A percentile compares a stretch with the other conserved stretches of the same genome.
These are phyloP conservation scores for Dysidea cf. avara DNA, from an alignment of 37 sponge, comb jelly and placozoan genomes.

Conservation along the genomic window DNA sequence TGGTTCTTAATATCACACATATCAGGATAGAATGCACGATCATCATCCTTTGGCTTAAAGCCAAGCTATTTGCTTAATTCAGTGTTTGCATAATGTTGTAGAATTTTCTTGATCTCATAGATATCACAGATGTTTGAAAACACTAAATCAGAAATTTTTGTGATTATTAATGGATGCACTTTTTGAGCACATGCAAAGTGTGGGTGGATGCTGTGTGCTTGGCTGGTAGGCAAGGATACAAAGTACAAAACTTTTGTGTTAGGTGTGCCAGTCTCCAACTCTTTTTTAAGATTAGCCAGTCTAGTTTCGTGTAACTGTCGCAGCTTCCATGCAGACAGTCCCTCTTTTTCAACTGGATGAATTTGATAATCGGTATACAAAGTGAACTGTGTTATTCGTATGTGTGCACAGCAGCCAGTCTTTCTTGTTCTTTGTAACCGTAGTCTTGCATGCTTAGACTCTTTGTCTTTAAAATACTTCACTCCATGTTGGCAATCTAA, in stretches of 20 bases:
- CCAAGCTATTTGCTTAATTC: no score
- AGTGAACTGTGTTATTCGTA: slow-evolving; percentile 3
- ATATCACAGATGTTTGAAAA: no score
- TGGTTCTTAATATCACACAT: no score
- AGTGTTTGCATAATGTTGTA: no score
- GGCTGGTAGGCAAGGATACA: slow-evolving; percentile 14
- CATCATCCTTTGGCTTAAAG: no score
- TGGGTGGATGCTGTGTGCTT: slow-evolving; percentile 23
- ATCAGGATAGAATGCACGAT: no score
- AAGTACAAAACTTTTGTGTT: neutral
- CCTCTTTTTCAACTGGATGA: neutral
- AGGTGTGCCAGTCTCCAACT: neutral
- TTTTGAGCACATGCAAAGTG: no score
- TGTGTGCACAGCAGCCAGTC: slow-evolving; percentile 11
- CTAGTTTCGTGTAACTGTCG: neutral
- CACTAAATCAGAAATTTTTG: no score
- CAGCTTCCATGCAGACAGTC: neutral
- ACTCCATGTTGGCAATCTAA: slow-evolving; percentile 17
- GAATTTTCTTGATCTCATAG: no score
- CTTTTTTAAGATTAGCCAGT: neutral
- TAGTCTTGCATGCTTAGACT: neutral
- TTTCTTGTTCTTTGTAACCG: slow-evolving; percentile 18
- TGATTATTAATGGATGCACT: no score
- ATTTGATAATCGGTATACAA: slow-evolving; percentile 8
- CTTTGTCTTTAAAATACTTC: slow-evolving; percentile 5